Evolutionary conservation across 37 sponge, comb jelly and placozoan genomes (phyloP).

Genomic region (Amphimedon queenslandica): DNA sequence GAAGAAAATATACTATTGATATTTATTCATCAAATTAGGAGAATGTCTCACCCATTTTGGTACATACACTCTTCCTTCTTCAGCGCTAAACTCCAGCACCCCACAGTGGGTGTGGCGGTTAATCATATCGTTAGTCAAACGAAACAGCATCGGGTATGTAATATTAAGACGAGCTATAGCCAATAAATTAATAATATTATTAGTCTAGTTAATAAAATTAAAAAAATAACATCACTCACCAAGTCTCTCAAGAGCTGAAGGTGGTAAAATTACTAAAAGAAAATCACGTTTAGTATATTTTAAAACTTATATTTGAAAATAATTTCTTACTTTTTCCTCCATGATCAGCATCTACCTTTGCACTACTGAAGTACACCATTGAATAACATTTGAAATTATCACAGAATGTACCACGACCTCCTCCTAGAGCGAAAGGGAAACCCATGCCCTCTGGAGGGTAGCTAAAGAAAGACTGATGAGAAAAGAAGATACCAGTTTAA

Average conservation of each 20-base stretch:
- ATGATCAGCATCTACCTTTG: constrained; percentile 62
- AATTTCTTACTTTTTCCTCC: constrained; percentile 83
- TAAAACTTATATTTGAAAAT: background rate
- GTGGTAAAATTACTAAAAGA: constrained; percentile 85
- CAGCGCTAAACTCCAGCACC: constrained; percentile 97
- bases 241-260: constrained; percentile 90
- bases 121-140: constrained; percentile 43
- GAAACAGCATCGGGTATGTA: constrained; percentile 96
- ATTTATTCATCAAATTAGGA: background rate
- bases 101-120: constrained; percentile 78
- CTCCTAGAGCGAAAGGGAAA: background rate
- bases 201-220: background rate
- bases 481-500: no score
- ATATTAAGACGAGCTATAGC: constrained; percentile 60
- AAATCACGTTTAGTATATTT: background rate
- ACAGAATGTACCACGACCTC: constrained; percentile 26
- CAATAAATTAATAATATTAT: background rate
- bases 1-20: no score
- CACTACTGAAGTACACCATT: constrained; percentile 60
- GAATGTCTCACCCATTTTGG: constrained; percentile 88
- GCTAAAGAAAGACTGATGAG: no score
- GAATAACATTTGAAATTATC: constrained; percentile 68
- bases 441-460: constrained; percentile 14
- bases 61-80: constrained; percentile 90
- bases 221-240: constrained; percentile 13